Percentiles rank a stretch among this genome's conserved stretches.
These are phyloP conservation scores for Tragelaphus strepsiceros DNA, from an alignment of 2,113 vertebrate species.

Conservation along the genomic window DNA sequence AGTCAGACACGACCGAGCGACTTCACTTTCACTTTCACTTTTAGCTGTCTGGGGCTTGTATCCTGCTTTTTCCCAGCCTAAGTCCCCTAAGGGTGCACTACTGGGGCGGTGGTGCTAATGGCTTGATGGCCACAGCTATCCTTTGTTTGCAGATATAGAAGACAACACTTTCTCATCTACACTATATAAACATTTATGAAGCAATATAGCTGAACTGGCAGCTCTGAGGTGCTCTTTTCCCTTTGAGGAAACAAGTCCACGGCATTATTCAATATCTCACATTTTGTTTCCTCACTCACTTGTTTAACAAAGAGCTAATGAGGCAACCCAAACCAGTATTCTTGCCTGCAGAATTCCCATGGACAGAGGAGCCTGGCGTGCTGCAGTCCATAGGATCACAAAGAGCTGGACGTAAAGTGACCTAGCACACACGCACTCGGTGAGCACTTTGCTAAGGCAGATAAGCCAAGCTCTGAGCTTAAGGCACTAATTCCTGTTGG, in stretches of 20 bases:
- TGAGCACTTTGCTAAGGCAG: background rate
- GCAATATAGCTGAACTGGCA: background rate
- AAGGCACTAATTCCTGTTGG: background rate
- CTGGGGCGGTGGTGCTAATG: background rate
- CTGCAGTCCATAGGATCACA: background rate
- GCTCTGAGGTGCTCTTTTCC: background rate
- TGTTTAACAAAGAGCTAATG: background rate
- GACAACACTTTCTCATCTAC: background rate
- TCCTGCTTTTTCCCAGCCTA: background rate
- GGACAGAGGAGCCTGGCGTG: background rate
- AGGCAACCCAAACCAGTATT: background rate
- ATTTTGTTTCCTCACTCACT: background rate
- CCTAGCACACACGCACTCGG: accelerated
- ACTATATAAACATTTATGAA: background rate
- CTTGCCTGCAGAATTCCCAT: background rate
- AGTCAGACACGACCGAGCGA: too few species aligned
- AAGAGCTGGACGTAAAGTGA: background rate
- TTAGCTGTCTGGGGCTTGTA: background rate
- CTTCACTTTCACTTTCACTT: too few species aligned
- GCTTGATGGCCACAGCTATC: background rate
- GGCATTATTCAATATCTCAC: background rate
- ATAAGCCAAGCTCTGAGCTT: background rate
- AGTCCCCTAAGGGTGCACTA: background rate
- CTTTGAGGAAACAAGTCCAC: background rate
- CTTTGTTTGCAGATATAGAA: background rate